These are phyloP conservation scores for Apodemia duryi DNA, from an alignment of 2,888 invertebrate genomes.

Conservation along the genomic window DNA sequence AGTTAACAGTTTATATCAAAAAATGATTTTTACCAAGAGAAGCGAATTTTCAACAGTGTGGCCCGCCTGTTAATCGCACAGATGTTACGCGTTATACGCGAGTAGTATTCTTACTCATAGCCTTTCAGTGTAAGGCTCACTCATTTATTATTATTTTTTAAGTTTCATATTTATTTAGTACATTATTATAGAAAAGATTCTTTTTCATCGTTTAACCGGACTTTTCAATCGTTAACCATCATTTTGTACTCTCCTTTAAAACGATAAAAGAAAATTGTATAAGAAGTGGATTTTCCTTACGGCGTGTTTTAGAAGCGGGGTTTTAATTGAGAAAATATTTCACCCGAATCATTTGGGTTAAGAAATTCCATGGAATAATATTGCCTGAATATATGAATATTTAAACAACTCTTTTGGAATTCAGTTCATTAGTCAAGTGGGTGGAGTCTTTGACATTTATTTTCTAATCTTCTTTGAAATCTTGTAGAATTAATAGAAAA, in stretches of 20 bases:
- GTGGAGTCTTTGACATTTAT: slow-evolving; percentile 16
- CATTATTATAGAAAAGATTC: slow-evolving; percentile 25
- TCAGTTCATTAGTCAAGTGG: slow-evolving; percentile 28
- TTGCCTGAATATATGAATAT: slow-evolving; percentile 30
- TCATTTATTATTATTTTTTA: too few relatives aligned
- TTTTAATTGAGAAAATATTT: slow-evolving; percentile 32
- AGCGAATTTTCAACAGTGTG: too few relatives aligned
- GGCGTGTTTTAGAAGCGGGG: slow-evolving; percentile 26
- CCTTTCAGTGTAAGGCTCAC: too few relatives aligned
- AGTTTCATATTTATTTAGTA: neutral
- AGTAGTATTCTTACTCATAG: too few relatives aligned
- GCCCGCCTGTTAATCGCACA: too few relatives aligned
- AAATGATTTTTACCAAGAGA: too few relatives aligned
- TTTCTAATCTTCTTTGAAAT: neutral
- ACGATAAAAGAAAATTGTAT: slow-evolving; percentile 29
- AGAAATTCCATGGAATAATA: slow-evolving; percentile 28
- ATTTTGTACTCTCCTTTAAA: slow-evolving; percentile 26
- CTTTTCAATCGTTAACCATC: slow-evolving; percentile 24
- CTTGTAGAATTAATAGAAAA: neutral
- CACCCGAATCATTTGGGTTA: slow-evolving; percentile 27
- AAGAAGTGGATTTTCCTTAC: slow-evolving; percentile 29
- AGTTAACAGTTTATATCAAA: too few relatives aligned
- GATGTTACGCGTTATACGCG: too few relatives aligned
- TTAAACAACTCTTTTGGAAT: slow-evolving; percentile 29
- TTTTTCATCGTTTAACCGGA: slow-evolving; percentile 20